These are phyloP conservation scores for Andrena bucephala DNA, from an alignment of 2,888 invertebrate species.

Conservation along the genomic window DNA sequence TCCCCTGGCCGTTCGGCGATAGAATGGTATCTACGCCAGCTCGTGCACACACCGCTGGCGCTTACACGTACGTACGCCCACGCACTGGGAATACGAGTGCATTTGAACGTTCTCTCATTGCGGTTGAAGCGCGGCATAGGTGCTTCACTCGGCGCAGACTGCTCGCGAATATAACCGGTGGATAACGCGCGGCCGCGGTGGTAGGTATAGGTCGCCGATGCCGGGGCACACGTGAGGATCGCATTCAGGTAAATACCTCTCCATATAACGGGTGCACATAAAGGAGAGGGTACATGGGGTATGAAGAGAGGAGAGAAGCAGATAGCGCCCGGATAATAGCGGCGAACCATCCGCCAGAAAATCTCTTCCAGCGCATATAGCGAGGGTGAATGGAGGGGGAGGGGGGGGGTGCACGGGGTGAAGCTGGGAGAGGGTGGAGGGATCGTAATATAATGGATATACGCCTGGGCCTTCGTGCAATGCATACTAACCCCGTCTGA, in stretches of 20 bases:
- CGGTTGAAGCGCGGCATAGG: constrained; percentile 58
- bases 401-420: constrained; percentile 1
- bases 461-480: constrained; percentile 64
- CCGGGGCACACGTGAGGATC: constrained; percentile 61
- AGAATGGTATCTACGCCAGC: constrained; percentile 23
- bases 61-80: constrained; percentile 2
- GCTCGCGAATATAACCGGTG: constrained; percentile 51
- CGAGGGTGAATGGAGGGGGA: too few relatives aligned
- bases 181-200: constrained; percentile 45
- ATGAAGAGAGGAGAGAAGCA: constrained; percentile 53
- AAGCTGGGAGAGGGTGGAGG: background rate
- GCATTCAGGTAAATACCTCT: constrained; percentile 75
- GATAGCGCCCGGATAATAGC: constrained; percentile 73
- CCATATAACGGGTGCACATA: constrained; percentile 70
- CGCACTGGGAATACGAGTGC: constrained; percentile 29
- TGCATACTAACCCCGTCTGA: constrained; percentile 71
- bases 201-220: background rate
- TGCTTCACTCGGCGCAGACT: constrained; percentile 29
- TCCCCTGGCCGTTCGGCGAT: constrained; percentile 16
- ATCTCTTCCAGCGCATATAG: constrained; percentile 77
- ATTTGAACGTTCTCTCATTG: constrained; percentile 60
- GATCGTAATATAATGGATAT: constrained; percentile 74
- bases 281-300: constrained; percentile 64
- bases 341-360: constrained; percentile 78
- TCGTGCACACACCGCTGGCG: too few relatives aligned